Evolutionary conservation across 2,888 invertebrate genomes (phyloP).

Genomic region (Coecobrya sp.): DNA sequence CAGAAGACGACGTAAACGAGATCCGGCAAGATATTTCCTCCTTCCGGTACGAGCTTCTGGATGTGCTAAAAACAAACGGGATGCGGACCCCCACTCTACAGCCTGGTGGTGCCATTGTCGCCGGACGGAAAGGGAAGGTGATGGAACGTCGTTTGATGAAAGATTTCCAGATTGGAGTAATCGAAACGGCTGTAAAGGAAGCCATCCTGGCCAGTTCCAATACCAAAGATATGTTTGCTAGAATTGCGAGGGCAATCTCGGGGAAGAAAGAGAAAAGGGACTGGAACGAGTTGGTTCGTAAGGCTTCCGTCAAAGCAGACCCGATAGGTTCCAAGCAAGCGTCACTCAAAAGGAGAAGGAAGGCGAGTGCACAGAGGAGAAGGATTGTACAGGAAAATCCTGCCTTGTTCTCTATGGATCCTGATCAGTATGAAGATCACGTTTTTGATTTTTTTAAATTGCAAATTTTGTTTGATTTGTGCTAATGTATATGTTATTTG

Average conservation of each 20-base stretch:
- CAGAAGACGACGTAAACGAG: constrained; percentile 99
- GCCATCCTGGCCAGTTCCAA: constrained; percentile 91
- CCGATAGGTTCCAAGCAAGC: constrained; percentile 91
- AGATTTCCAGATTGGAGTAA: constrained; percentile 96
- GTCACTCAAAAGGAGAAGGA: constrained; percentile 68
- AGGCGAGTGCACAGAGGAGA: constrained; percentile 90
- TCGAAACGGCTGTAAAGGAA: constrained; percentile 93
- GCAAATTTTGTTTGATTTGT: not conserved
- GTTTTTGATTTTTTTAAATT: not conserved
- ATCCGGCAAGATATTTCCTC: constrained; percentile 99
- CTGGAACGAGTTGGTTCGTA: constrained; percentile 94
- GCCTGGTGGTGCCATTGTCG: constrained; percentile 91
- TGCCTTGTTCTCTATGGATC: constrained; percentile 89
- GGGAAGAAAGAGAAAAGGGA: constrained; percentile 91
- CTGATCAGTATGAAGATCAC: constrained; percentile 88
- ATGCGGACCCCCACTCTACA: constrained; percentile 93
- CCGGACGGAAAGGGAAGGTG: constrained; percentile 94
- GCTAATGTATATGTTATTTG: not conserved
- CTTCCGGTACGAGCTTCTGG: constrained; percentile 96
- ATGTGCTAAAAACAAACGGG: constrained; percentile 96
- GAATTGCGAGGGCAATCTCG: constrained; percentile 93
- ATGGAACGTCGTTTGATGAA: constrained; percentile 95
- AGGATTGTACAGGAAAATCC: constrained; percentile 91
- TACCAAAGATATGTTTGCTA: constrained; percentile 93
- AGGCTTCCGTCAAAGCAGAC: constrained; percentile 90